Evolutionary conservation across 2,797 vertebrate species (phyloP), one percentile per base, ranked within the genome.

Genomic region (Pipistrellus nathusii): DNA sequence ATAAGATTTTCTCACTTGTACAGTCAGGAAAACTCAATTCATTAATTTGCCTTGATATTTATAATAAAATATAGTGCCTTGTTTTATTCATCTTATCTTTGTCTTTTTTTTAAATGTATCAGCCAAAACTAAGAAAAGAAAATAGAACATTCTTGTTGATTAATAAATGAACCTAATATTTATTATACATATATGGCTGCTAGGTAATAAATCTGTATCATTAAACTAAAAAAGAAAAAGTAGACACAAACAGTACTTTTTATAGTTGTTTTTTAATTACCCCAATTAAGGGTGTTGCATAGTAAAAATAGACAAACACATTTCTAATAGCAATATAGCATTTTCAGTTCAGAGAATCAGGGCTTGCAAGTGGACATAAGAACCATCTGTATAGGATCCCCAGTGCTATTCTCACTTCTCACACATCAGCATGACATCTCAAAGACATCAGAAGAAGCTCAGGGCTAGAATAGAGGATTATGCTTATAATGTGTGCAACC

Each of bases 401-500:
- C 27, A 20, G 41, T 55, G 27, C 30, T 80, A 10, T 62, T 27
- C 46, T 68, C 41, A n/a, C 21, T 51, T 90, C 35, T 69, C 32
- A 44, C 12, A 81, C 14, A 21, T 23, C 69, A 73, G 32, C 1
- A 1, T n/a, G 25, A 62, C 27, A 18, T 75, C 68, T 76, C 71
- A 89, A 75, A 96, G 13, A 35, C 32, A 81, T 3, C 62, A 81
- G 86, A 90, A 93, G 73, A 62, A 95, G 85, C 92, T 96, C 71
- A 85, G 38, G 85, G 81, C 27, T 51, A 68, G 88, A 96, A 88
- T 91, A 94, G 30, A 95, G 44, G 72, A 75, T 89, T 90, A 72
- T 93, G 96, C 71, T 93, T n/a, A 2, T 88, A 89, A 88, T 94
- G 84, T 71, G 66, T 77, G 55, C 88, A 92, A 93, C 88, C 38